Conservation (phyloP, 2,113 vertebrate genomes). For the Zonotrichia leucophrys region DNA sequence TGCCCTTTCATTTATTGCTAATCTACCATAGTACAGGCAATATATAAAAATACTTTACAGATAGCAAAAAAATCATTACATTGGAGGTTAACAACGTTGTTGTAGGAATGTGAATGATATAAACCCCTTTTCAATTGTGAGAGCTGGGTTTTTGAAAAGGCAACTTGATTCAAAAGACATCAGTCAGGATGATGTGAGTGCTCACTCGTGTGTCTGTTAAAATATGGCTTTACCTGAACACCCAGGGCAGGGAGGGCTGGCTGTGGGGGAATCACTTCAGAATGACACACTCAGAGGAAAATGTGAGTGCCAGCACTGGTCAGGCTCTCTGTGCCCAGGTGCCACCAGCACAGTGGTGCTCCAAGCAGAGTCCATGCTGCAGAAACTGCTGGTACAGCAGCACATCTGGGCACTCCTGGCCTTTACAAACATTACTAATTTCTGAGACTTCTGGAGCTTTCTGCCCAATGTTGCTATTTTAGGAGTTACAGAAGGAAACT, state of each 20-base stretch:
- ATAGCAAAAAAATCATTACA: slow-evolving; percentile 76
- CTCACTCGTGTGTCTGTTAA: background rate
- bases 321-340: background rate
- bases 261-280: background rate
- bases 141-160: background rate
- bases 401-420: background rate
- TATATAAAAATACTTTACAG: slow-evolving; percentile 86
- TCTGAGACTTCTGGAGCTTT: background rate
- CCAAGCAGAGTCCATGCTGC: background rate
- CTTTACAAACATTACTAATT: background rate
- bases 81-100: slow-evolving; percentile 72
- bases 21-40: slow-evolving; percentile 78
- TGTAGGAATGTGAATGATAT: slow-evolving; percentile 66
- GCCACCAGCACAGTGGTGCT: background rate
- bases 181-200: background rate
- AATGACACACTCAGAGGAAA: background rate
- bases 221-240: background rate
- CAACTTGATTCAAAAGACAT: background rate
- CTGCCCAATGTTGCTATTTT: background rate
- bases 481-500: background rate
- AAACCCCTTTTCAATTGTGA: background rate
- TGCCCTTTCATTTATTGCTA: slow-evolving; percentile 81
- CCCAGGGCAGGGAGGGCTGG: background rate
- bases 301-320: background rate
- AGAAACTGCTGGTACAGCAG: background rate